These are phyloP conservation scores for Neogobius melanostomus DNA, from an alignment of 2,113 vertebrate species.

Conservation along the genomic window DNA sequence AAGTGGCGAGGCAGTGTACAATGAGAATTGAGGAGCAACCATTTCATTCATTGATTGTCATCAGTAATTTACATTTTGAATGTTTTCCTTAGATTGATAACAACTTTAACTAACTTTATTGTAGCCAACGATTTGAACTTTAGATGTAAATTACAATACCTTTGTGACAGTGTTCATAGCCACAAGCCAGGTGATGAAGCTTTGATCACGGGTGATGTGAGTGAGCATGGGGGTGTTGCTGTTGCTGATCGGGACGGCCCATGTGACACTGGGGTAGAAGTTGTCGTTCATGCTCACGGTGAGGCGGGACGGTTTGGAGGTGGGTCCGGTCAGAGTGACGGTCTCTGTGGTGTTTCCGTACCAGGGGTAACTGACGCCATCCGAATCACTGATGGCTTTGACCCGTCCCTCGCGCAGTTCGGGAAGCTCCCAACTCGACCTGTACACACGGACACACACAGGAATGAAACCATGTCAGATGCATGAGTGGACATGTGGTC, in stretches of 20 bases:
- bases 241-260: constrained; percentile 98
- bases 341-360: constrained; percentile 99
- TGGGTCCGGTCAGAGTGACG: constrained; percentile 91
- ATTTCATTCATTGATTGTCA: neutral
- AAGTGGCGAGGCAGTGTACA: constrained; percentile 19
- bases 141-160: constrained; percentile 36
- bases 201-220: constrained; percentile 97
- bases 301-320: constrained; percentile 92
- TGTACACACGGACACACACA: constrained; percentile 51
- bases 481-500: neutral
- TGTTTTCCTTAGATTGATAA: too few relatives aligned
- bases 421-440: constrained; percentile 98
- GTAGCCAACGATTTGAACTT: too few relatives aligned
- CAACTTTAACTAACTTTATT: too few relatives aligned
- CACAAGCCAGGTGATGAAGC: constrained; percentile 98
- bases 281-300: constrained; percentile 99
- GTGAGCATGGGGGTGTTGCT: constrained; percentile 94
- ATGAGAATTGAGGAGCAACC: constrained; percentile 15
- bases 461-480: neutral
- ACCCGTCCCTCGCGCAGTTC: constrained; percentile 94
- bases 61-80: too few relatives aligned
- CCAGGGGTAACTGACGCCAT: constrained; percentile 98
- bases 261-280: constrained; percentile 98
- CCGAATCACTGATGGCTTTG: constrained; percentile 97
- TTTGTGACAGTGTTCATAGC: constrained; percentile 94